Percentiles rank a stretch among this genome's conserved stretches.
Conservation (phyloP, 1,140 invertebrate genomes). For the Ceratosolen solmsi region DNA sequence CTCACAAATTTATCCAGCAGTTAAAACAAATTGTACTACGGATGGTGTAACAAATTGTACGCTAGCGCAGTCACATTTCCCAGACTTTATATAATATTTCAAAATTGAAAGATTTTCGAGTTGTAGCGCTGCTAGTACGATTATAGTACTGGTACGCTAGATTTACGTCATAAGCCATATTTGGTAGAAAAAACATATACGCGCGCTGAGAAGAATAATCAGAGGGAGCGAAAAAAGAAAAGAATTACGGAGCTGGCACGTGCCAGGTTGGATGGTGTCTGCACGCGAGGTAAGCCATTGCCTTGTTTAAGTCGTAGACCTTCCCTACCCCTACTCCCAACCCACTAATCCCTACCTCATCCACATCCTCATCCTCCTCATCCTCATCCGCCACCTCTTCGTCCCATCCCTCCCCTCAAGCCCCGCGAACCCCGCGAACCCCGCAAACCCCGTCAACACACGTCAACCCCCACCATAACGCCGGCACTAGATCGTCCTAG, state of each 20-base stretch:
- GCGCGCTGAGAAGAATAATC: neutral
- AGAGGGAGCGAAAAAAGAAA: neutral
- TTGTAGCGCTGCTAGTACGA: neutral
- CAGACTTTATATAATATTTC: neutral
- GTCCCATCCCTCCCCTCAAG: too few species aligned
- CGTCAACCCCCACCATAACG: too few species aligned
- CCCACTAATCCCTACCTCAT: too few species aligned
- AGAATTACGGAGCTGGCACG: neutral
- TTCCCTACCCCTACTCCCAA: neutral
- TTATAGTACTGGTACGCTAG: neutral
- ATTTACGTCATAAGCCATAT: neutral
- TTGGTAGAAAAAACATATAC: neutral
- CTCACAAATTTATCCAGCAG: neutral
- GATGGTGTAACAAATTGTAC: neutral
- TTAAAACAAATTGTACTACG: neutral
- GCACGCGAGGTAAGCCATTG: conserved; percentile 8
- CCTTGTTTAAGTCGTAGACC: conserved; percentile 14
- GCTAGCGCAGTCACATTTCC: neutral
- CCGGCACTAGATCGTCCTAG: neutral
- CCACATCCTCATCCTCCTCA: too few species aligned
- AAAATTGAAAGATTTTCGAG: conserved; percentile 7
- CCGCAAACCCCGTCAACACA: too few species aligned
- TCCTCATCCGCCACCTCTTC: too few species aligned
- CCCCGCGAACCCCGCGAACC: too few species aligned
- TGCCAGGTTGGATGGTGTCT: neutral